A percentile compares a stretch with the other conserved stretches of the same genome.
phyloP scores from a whole-genome alignment of 2,113 vertebrate species.

The Argyrosomus japonicus region DNA sequence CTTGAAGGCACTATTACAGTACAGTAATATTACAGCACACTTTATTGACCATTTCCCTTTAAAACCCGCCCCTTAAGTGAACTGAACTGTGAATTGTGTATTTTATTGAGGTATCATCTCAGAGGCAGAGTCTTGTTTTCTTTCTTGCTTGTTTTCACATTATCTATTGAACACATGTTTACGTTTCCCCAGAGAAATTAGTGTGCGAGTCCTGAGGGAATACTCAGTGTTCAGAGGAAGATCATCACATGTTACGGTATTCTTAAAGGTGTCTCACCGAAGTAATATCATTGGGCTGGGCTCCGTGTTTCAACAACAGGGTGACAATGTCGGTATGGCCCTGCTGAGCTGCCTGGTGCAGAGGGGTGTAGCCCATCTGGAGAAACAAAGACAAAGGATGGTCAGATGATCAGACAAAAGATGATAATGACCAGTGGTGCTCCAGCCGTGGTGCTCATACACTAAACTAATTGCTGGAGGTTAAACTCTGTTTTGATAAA shows the following conservation, averaged over 20 bases:
- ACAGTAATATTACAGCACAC: too few species aligned
- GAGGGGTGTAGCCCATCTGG: slow-evolving; percentile 94
- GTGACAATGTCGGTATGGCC: slow-evolving; percentile 97
- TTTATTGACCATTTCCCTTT: neutral
- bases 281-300: slow-evolving; percentile 93
- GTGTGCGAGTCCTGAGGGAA: neutral
- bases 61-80: too few species aligned
- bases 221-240: neutral
- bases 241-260: neutral
- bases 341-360: slow-evolving; percentile 97
- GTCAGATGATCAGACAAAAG: neutral
- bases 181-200: neutral
- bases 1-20: too few species aligned
- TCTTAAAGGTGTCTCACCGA: slow-evolving; percentile 82
- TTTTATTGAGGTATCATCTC: neutral
- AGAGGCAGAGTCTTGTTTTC: too few species aligned
- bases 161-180: neutral
- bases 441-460: too few species aligned
- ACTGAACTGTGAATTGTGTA: neutral
- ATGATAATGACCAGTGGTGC: neutral
- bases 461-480: neutral
- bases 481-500: neutral
- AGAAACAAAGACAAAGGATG: neutral
- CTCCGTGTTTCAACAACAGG: slow-evolving; percentile 91
- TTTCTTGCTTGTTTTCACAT: neutral